Percentiles rank a stretch among this genome's conserved stretches.
phyloP scores from a whole-genome alignment of 2,888 invertebrate genomes.

The Tanytarsus gracilentus region DNA sequence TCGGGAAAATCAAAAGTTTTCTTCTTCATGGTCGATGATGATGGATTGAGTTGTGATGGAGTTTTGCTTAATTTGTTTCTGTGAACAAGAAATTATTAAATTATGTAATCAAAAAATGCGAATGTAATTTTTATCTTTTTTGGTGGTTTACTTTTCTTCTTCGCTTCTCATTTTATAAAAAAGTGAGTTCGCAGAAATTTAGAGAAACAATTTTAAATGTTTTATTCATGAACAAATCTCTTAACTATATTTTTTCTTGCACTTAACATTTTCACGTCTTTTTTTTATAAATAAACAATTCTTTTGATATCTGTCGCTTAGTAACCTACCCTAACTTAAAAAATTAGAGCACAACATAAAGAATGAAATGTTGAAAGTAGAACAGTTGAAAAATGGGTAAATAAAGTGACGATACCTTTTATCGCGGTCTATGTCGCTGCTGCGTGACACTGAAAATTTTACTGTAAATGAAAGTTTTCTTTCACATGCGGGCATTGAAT shows the following conservation, averaged over 20 bases:
- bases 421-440: neutral
- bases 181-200: no score
- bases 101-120: constrained; percentile 16
- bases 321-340: constrained; percentile 24
- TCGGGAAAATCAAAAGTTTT: constrained; percentile 71
- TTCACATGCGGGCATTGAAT: constrained; percentile 18
- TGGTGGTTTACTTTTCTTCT: no score
- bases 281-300: constrained; percentile 25
- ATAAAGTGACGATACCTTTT: no score
- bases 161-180: no score
- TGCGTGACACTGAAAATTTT: constrained; percentile 25
- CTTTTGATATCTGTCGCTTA: constrained; percentile 3
- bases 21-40: constrained; percentile 41
- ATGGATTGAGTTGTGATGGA: neutral
- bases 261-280: no score
- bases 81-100: neutral
- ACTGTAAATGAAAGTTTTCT: neutral
- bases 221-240: no score
- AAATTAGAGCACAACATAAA: no score
- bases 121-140: neutral
- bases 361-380: no score
- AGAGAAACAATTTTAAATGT: no score
- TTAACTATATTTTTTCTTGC: no score
- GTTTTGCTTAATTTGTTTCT: constrained; percentile 13
- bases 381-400: no score